A percentile compares a stretch with the other conserved stretches of the same genome.
These are phyloP conservation scores for Helarctos malayanus DNA, from an alignment of 2,797 vertebrate genomes.

Conservation along the genomic window DNA sequence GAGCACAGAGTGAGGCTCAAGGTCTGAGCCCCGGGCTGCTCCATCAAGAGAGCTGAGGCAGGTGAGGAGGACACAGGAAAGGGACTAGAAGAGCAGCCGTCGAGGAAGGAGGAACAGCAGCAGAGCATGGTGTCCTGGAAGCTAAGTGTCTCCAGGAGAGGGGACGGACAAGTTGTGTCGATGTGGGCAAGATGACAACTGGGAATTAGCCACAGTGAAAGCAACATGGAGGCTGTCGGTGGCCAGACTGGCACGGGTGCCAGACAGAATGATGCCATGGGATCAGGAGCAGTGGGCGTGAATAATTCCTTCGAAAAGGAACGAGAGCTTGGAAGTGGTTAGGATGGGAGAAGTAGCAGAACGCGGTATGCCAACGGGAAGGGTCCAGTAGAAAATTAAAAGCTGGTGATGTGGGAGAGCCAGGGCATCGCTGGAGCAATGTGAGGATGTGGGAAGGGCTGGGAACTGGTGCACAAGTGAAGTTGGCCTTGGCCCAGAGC, in stretches of 20 bases:
- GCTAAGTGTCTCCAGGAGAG: neutral
- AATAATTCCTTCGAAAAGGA: neutral
- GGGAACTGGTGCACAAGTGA: neutral
- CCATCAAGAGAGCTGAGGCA: neutral
- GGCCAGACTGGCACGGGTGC: neutral
- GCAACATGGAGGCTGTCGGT: rapidly evolving
- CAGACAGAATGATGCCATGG: neutral
- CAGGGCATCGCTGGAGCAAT: neutral
- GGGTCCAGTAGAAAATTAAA: neutral
- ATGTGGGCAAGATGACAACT: neutral
- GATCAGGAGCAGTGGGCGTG: neutral
- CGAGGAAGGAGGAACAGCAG: neutral
- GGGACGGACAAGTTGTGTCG: neutral
- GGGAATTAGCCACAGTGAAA: neutral
- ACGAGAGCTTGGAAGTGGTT: neutral
- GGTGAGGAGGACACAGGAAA: neutral
- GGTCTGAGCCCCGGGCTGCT: neutral
- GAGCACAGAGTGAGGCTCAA: neutral
- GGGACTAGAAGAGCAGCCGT: neutral
- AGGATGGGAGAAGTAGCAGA: neutral
- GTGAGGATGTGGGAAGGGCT: neutral
- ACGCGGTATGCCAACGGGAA: neutral
- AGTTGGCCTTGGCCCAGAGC: neutral
- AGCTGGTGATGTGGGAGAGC: neutral
- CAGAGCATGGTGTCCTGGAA: neutral